A percentile compares a stretch with the other conserved stretches of the same genome.
Conservation (phyloP, 2,797 vertebrate species). For the Nothura maculosa region DNA sequence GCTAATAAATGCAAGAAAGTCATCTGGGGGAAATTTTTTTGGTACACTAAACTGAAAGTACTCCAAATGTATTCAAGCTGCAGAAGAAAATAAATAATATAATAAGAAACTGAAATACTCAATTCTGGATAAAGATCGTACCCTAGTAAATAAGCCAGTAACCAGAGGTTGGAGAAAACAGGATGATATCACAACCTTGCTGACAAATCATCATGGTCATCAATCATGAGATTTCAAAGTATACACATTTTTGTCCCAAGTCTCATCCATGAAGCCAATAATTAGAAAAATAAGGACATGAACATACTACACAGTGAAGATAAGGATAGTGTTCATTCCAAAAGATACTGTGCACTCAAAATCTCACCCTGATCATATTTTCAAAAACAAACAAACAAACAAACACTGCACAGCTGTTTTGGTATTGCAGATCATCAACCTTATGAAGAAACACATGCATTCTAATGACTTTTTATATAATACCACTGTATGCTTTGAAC, state of each 20-base stretch:
- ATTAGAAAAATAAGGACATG: background rate
- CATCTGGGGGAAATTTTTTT: background rate
- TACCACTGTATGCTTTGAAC: background rate
- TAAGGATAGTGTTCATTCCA: background rate
- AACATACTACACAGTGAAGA: background rate
- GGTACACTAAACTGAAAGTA: background rate
- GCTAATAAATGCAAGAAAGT: background rate
- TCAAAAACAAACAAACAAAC: background rate
- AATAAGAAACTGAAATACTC: background rate
- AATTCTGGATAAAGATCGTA: background rate
- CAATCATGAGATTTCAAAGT: background rate
- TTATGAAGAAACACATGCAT: background rate
- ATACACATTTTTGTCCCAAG: background rate
- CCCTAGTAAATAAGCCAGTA: background rate
- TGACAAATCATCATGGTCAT: background rate
- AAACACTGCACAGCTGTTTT: background rate
- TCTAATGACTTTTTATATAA: background rate
- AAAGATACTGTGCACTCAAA: background rate
- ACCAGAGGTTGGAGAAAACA: background rate
- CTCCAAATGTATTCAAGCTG: background rate
- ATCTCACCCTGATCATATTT: background rate
- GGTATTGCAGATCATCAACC: background rate
- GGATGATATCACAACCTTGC: background rate
- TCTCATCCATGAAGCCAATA: too few relatives aligned
- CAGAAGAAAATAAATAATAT: background rate